Evolutionary conservation across 2,888 invertebrate species (phyloP).

Genomic region (Entomobrya multifasciata): DNA sequence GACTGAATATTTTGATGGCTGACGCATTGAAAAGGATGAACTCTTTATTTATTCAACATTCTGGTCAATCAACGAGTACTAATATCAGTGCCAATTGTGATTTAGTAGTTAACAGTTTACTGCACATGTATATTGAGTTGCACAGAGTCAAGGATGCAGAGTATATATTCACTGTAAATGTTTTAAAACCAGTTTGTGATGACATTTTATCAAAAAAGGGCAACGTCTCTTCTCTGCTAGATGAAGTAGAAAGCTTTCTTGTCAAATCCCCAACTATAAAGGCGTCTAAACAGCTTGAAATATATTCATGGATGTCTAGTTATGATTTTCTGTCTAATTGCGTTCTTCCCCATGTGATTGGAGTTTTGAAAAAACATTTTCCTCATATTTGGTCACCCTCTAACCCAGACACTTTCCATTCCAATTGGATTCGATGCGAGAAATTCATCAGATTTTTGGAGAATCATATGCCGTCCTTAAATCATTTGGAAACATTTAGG

Average conservation of each 20-base stretch:
- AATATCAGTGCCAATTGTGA: conserved; percentile 1
- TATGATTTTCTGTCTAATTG: conserved; percentile 77
- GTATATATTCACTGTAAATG: conserved; percentile 72
- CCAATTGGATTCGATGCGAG: conserved; percentile 82
- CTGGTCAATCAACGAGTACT: conserved; percentile 7
- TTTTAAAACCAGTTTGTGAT: conserved; percentile 77
- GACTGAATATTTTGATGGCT: conserved; percentile 64
- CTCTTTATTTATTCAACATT: conserved; percentile 64
- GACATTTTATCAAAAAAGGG: conserved; percentile 76
- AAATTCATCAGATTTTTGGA: conserved; percentile 85
- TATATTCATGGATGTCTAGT: conserved; percentile 75
- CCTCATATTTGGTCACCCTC: conserved; percentile 78
- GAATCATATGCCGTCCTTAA: conserved; percentile 84
- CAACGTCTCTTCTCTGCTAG: conserved; percentile 76
- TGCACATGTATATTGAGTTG: conserved; percentile 77
- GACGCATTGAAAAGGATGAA: conserved; percentile 72
- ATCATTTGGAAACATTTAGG: conserved; percentile 84
- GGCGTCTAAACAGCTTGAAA: conserved; percentile 70
- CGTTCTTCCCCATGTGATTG: conserved; percentile 75
- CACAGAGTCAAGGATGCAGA: conserved; percentile 76
- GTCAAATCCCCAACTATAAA: conserved; percentile 70
- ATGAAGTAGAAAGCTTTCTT: conserved; percentile 78
- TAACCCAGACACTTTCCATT: conserved; percentile 77
- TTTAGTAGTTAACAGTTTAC: conserved; percentile 70
- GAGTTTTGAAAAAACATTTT: conserved; percentile 77